Evolutionary conservation across 1,140 invertebrate genomes (phyloP).

Genomic region (Marisa cornuarietis): DNA sequence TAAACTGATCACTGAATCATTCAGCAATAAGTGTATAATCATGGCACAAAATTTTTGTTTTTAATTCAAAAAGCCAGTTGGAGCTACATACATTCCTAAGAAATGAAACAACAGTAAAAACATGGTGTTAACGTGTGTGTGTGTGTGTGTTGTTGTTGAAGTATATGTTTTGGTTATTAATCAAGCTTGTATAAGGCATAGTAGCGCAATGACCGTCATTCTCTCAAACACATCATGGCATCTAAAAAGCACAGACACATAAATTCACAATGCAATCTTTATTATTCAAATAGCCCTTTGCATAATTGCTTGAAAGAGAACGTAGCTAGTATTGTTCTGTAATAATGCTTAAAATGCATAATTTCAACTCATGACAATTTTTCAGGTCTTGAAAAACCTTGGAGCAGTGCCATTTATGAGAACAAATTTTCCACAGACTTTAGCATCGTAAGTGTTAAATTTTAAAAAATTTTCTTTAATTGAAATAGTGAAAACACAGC

Average conservation of each 20-base stretch:
- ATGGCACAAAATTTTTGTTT: too few species aligned
- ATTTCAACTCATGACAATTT: neutral
- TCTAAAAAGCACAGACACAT: neutral
- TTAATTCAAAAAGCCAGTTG: too few species aligned
- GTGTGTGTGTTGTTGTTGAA: too few species aligned
- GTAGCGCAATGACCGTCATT: too few species aligned
- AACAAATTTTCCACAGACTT: slow-evolving; percentile 62
- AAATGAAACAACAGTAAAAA: too few species aligned
- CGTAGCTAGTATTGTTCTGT: neutral
- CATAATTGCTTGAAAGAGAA: neutral
- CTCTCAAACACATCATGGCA: neutral
- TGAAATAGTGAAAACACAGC: too few species aligned
- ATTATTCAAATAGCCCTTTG: neutral
- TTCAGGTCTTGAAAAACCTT: slow-evolving; percentile 55
- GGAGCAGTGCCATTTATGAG: slow-evolving; percentile 63
- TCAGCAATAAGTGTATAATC: neutral
- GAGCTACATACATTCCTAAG: too few species aligned
- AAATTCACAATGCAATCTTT: neutral
- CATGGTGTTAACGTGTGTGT: too few species aligned
- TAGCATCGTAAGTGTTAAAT: slow-evolving; percentile 44
- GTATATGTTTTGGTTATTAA: too few species aligned
- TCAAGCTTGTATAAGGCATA: too few species aligned
- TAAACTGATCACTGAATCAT: neutral
- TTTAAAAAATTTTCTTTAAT: neutral
- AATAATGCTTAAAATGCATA: neutral